Conservation (phyloP, 2,888 invertebrate species). For the Epirrita christyi region DNA sequence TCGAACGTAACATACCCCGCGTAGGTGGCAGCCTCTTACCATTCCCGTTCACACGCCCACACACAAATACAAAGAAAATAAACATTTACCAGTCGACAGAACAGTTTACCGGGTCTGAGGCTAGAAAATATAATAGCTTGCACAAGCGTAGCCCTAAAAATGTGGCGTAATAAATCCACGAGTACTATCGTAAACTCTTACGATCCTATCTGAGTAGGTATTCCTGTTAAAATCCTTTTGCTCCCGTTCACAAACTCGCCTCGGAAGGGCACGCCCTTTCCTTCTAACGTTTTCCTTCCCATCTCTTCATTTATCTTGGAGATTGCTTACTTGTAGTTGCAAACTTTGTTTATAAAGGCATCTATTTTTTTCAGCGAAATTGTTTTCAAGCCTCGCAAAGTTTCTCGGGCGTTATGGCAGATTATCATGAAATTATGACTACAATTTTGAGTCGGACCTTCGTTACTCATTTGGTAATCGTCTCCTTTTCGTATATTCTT, state of each 20-base stretch:
- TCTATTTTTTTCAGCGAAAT: slow-evolving; percentile 42
- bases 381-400: slow-evolving; percentile 34
- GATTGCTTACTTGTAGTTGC: slow-evolving; percentile 43
- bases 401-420: slow-evolving; percentile 26
- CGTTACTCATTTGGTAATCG: slow-evolving; percentile 33
- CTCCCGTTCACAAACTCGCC: slow-evolving; percentile 39
- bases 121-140: slow-evolving; percentile 33
- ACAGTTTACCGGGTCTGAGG: slow-evolving; percentile 1
- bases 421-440: slow-evolving; percentile 29
- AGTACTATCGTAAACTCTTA: slow-evolving; percentile 49
- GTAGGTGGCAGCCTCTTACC: slow-evolving; percentile 26
- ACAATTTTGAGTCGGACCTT: slow-evolving; percentile 27
- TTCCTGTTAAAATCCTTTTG: slow-evolving; percentile 47
- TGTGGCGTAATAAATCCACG: slow-evolving; percentile 47
- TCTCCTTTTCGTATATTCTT: slow-evolving; percentile 27
- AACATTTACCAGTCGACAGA: slow-evolving; percentile 25
- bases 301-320: slow-evolving; percentile 43
- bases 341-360: slow-evolving; percentile 44
- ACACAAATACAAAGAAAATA: slow-evolving; percentile 27
- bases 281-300: slow-evolving; percentile 40
- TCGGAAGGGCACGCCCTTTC: slow-evolving; percentile 39
- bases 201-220: slow-evolving; percentile 49
- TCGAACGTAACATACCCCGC: slow-evolving; percentile 17
- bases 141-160: slow-evolving; percentile 42
- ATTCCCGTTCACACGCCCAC: slow-evolving; percentile 37